These are phyloP conservation scores for Clarias magur DNA, from an alignment of 2,113 vertebrate species.

Conservation along the genomic window DNA sequence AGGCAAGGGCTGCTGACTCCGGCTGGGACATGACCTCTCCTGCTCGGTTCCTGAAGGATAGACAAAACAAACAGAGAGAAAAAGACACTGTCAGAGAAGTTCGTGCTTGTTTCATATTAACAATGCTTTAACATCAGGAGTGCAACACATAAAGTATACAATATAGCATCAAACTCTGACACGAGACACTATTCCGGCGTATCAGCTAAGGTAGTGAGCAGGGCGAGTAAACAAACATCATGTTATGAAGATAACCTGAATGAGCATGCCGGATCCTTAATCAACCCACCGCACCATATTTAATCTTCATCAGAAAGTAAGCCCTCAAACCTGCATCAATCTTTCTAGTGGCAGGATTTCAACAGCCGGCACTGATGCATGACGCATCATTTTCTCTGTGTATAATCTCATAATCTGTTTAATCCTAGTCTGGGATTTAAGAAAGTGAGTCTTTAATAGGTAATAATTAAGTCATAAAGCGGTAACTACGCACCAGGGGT, in stretches of 20 bases:
- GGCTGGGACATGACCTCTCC: slow-evolving; percentile 13
- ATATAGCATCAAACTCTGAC: background rate
- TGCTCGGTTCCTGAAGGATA: slow-evolving; percentile 44
- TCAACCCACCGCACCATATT: background rate
- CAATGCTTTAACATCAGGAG: background rate
- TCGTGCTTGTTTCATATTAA: background rate
- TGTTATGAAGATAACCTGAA: background rate
- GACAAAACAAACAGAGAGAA: slow-evolving; percentile 9
- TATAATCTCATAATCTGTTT: background rate
- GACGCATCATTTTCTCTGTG: background rate
- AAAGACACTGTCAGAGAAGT: background rate
- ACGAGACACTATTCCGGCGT: background rate
- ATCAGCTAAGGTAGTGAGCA: background rate
- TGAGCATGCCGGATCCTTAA: background rate
- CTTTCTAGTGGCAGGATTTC: background rate
- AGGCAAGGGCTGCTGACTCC: slow-evolving; percentile 49
- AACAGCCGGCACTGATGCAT: background rate
- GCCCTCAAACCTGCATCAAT: slow-evolving; percentile 8
- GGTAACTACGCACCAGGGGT: background rate
- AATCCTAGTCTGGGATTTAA: background rate
- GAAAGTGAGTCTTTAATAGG: background rate
- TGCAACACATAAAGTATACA: background rate
- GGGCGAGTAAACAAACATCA: background rate
- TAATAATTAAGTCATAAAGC: slow-evolving; percentile 5
- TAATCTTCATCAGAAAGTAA: slow-evolving; percentile 9